Evolutionary conservation across 2,888 invertebrate genomes (phyloP), one percentile per base, ranked within the genome.

Genomic region (Morpho achilles): DNA sequence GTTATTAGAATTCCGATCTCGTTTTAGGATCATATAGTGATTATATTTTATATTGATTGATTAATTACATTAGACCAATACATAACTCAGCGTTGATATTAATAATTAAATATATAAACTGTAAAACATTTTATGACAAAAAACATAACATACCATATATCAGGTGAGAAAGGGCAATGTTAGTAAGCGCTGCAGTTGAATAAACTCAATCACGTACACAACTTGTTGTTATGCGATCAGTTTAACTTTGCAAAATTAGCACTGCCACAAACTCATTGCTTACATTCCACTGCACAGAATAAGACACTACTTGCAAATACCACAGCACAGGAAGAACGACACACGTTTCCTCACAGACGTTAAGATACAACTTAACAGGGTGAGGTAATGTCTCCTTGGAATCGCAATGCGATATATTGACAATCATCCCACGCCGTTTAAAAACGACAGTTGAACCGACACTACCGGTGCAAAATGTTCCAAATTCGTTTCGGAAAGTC

Each of bases 261-360:
- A 87, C 87, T 84, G 80, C 69, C 86, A 87, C 86, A 73, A 79
- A 81, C 84, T 79, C 82, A 79, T 79, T 78, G 76, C 78, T 77
- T 76, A 77, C 76, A 81, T 77, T 79, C 75, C 87, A 86, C 84
- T 79, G 74, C 86, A 87, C 84, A 79, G 75, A 78, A 78, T 79
- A 76, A 79, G 87, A 86, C 86, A 78, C 70, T 77, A 78, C 79
- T 75, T 74, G 79, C 79, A 70, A 77, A 78, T 76, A 77, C 76
- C 81, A 80, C 72, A 77, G 75, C 81, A 80, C 82, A 79, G 78
- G 77, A 84, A 84, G 76, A 66, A 75, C 77, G 76, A 79, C 81
- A 82, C 83, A 81, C 83, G 83, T 81, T 86, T 79, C 82, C 81
- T 83, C 84, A 86, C 81, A 84, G 79, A 84, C 81, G 79, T 81